Evolutionary conservation across 2,888 invertebrate genomes (phyloP).

Genomic region (Oxyteleia sp.): DNA sequence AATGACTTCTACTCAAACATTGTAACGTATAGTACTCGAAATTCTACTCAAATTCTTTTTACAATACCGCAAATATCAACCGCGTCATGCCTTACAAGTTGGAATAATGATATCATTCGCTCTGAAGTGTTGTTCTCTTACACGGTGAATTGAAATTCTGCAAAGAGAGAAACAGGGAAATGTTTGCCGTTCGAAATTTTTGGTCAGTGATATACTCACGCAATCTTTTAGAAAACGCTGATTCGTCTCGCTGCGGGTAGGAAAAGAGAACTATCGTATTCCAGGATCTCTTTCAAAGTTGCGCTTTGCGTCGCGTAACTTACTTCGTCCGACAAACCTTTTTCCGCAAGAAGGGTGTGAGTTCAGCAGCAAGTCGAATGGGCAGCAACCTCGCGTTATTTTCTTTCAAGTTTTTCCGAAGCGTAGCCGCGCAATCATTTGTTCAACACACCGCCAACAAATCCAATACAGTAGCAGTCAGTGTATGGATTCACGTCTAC

Average conservation of each 20-base stretch:
- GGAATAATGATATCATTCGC: neutral
- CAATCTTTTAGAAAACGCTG: slow-evolving; percentile 41
- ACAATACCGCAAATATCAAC: slow-evolving; percentile 53
- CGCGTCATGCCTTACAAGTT: neutral
- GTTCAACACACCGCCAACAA: slow-evolving; percentile 86
- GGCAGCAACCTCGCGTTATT: slow-evolving; percentile 67
- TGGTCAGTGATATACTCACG: slow-evolving; percentile 23
- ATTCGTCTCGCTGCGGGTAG: slow-evolving; percentile 44
- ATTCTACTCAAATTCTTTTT: slow-evolving; percentile 42
- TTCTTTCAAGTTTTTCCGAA: slow-evolving; percentile 82
- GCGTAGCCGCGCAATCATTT: slow-evolving; percentile 84
- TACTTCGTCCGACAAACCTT: slow-evolving; percentile 74
- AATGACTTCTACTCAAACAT: slow-evolving; percentile 57
- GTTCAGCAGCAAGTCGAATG: slow-evolving; percentile 60
- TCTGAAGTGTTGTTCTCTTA: neutral
- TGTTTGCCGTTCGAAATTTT: slow-evolving; percentile 6
- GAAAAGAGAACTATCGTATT: slow-evolving; percentile 66
- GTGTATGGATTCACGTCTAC: slow-evolving; percentile 71
- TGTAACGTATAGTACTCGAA: slow-evolving; percentile 57
- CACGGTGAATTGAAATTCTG: neutral
- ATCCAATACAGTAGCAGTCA: slow-evolving; percentile 81
- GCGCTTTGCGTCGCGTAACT: slow-evolving; percentile 70
- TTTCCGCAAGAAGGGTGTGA: slow-evolving; percentile 58
- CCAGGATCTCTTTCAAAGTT: slow-evolving; percentile 60
- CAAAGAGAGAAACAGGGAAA: neutral